Conservation (phyloP, 2,113 vertebrate genomes). For the Anoplopoma fimbria region DNA sequence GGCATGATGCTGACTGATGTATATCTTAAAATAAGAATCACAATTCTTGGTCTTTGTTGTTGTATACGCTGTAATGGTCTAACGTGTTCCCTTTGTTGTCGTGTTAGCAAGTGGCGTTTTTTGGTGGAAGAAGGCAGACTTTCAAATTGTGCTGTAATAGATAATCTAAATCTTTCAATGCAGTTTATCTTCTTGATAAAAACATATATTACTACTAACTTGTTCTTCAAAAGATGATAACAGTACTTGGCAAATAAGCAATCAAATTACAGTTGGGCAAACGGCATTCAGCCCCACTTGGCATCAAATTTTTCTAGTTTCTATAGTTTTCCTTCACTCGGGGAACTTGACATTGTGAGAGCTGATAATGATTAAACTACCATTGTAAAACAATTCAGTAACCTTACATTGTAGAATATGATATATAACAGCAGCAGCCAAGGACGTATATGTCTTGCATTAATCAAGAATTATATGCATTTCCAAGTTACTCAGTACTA, state of each 20-base stretch:
- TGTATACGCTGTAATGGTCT: neutral
- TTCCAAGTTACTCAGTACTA: neutral
- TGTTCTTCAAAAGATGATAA: neutral
- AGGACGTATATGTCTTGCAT: neutral
- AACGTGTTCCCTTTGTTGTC: neutral
- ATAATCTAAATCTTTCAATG: neutral
- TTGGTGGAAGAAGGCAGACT: neutral
- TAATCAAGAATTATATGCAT: neutral
- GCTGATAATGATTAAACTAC: too few species aligned
- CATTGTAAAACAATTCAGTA: neutral
- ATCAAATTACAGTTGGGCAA: neutral
- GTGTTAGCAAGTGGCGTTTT: neutral
- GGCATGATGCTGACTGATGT: neutral
- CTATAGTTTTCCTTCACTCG: neutral
- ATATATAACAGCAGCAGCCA: neutral
- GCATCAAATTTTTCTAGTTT: neutral
- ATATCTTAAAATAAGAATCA: neutral
- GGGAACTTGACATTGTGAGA: neutral
- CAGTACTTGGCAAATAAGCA: neutral
- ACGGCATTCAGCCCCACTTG: neutral
- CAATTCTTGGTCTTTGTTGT: neutral
- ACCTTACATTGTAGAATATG: neutral
- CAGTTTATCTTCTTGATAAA: neutral
- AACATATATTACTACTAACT: neutral
- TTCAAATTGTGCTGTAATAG: neutral